Evolutionary conservation across 2,113 vertebrate genomes (phyloP).

Genomic region (Thryonomys swinderianus): DNA sequence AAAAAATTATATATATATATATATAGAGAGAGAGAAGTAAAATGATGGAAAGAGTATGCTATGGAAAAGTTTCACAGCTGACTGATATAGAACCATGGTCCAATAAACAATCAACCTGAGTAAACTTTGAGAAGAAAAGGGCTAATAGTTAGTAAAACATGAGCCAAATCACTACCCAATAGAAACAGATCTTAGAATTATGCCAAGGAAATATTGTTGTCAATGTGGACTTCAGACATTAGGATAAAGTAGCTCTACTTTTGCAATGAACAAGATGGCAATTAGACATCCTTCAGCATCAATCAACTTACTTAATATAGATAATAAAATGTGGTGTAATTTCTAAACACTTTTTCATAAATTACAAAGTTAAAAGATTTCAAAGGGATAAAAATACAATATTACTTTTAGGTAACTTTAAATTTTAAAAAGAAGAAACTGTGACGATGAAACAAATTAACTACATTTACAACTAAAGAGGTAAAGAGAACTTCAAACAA

Average conservation of each 20-base stretch:
- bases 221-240: not conserved
- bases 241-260: not conserved
- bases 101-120: not conserved
- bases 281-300: not conserved
- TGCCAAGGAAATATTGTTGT: not conserved
- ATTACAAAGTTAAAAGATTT: conserved; percentile 23
- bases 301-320: not conserved
- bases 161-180: not conserved
- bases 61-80: not conserved
- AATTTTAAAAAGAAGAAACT: not conserved
- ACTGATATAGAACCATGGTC: not conserved
- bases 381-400: not conserved
- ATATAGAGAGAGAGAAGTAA: no score
- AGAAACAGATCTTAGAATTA: conserved; percentile 22
- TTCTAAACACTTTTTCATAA: conserved; percentile 1
- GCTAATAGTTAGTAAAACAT: not conserved
- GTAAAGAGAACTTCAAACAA: not conserved
- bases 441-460: conserved; percentile 5
- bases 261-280: conserved; percentile 35
- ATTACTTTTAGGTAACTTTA: conserved; percentile 27
- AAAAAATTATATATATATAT: no score
- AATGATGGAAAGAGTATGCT: not conserved
- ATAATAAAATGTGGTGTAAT: not conserved
- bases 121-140: conserved; percentile 6
- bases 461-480: conserved; percentile 19